Evolutionary conservation across 2,888 invertebrate genomes (phyloP), one percentile per base, ranked within the genome.

Genomic region (Nephrotoma guestfalica): DNA sequence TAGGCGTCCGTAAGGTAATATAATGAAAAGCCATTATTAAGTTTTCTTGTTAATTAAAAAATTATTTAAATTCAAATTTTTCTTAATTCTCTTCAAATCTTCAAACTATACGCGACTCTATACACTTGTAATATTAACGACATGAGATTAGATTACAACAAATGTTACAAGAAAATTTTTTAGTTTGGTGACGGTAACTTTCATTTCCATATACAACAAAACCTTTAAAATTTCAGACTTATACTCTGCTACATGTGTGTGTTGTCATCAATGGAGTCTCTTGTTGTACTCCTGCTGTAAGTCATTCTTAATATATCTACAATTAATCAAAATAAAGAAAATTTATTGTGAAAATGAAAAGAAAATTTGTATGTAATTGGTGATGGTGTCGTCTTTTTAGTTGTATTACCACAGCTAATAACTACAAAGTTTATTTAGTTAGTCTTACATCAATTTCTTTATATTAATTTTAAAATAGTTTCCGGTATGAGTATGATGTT

Each of bases 181-280:
- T 30, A 30, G 30, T 30, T 71, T 30, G 30, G 71, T 71, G n/a
- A 30, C 71, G 30, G 71, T 71, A 71, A 71, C 30, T 71, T 71
- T 71, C 18, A 71, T 71, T 71, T 71, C 71, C 71, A 71, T 51
- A 51, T 51, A 51, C 51, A 71, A 18, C 43, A 71, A 83, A 41
- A 83, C 83, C 47, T 47, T 86, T 57, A 86, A 83, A 45, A 42
- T 93, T 93, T 92, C 96, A 97, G 97, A 96, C 96, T 88, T 97
- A 97, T 93, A 97, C 97, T 90, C 96, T 96, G 91, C 94, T 97
- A 89, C 97, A 97, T 93, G 97, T 97, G 91, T 97, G 97, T 93
- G 96, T 96, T 90, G 92, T 94, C 90, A 95, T 96, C 93, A 96
- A 96, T 94, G 96, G 95, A 92, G 94, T 94, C 89, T 95, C 95